A percentile compares a stretch with the other conserved stretches of the same genome.
Evolutionary conservation across 2,888 invertebrate species (phyloP).

Genomic region (Ethmia dodecea): DNA sequence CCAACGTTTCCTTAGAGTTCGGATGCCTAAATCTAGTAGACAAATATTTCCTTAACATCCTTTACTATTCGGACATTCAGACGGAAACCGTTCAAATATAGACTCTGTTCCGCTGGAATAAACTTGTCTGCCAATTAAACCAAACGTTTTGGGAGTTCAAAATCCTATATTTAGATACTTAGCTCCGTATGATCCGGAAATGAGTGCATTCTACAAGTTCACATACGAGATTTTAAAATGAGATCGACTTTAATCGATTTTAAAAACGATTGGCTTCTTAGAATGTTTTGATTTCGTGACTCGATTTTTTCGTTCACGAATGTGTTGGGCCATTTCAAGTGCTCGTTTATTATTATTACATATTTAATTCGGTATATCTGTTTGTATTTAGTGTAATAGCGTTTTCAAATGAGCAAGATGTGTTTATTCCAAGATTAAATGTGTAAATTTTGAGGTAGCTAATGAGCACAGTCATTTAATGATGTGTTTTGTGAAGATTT

Average conservation of each 20-base stretch:
- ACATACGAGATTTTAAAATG: constrained; percentile 14
- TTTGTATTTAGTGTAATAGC: too few species aligned
- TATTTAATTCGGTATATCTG: too few species aligned
- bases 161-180: constrained; percentile 38
- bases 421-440: too few species aligned
- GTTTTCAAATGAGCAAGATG: too few species aligned
- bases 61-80: too few species aligned
- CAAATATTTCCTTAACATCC: constrained; percentile 8
- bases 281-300: constrained; percentile 9
- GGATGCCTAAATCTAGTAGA: constrained; percentile 10
- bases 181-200: constrained; percentile 39
- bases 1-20: constrained; percentile 5
- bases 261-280: constrained; percentile 11
- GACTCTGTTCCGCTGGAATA: too few species aligned
- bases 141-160: too few species aligned
- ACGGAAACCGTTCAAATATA: background rate
- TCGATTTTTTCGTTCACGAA: constrained; percentile 1
- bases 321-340: too few species aligned
- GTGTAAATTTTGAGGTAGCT: too few species aligned
- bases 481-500: too few species aligned
- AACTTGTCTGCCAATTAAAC: background rate
- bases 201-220: constrained; percentile 37
- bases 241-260: constrained; percentile 26
- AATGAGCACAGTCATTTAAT: too few species aligned
- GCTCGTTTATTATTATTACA: too few species aligned